phyloP scores from a whole-genome alignment of 2,888 invertebrate species.

The Sympetrum striolatum region DNA sequence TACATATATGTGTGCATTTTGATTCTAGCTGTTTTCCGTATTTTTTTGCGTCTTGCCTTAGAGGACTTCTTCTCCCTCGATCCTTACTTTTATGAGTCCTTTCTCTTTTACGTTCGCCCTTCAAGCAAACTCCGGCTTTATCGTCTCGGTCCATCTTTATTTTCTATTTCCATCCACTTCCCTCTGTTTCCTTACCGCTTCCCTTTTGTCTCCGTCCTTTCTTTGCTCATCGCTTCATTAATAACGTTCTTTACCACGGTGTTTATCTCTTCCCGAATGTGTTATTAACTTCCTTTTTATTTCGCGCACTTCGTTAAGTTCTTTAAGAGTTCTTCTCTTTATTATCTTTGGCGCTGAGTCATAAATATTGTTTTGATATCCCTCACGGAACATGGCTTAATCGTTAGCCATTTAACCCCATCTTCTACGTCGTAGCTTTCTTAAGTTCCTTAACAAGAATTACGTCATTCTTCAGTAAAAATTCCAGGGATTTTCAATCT shows the following conservation, averaged over 20 bases:
- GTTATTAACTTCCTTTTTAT: neutral
- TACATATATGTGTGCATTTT: no score
- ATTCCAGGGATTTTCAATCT: no score
- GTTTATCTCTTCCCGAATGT: neutral
- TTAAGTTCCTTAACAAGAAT: no score
- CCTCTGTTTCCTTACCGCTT: neutral
- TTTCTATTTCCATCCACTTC: neutral
- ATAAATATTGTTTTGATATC: neutral
- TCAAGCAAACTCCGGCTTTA: neutral
- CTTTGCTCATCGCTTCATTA: neutral
- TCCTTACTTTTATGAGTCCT: neutral
- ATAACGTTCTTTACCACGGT: neutral
- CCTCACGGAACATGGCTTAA: no score
- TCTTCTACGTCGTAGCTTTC: no score
- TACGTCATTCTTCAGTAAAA: no score
- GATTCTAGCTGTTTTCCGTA: neutral
- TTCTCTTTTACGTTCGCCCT: neutral
- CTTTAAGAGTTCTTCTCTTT: neutral
- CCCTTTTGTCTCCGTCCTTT: neutral
- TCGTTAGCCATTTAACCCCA: no score
- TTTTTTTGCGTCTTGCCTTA: neutral
- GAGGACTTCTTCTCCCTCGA: neutral
- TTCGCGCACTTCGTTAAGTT: neutral
- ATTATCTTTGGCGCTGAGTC: neutral
- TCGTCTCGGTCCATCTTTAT: neutral